Conservation (phyloP, 2,113 vertebrate species). For the Polypterus bichir region DNA sequence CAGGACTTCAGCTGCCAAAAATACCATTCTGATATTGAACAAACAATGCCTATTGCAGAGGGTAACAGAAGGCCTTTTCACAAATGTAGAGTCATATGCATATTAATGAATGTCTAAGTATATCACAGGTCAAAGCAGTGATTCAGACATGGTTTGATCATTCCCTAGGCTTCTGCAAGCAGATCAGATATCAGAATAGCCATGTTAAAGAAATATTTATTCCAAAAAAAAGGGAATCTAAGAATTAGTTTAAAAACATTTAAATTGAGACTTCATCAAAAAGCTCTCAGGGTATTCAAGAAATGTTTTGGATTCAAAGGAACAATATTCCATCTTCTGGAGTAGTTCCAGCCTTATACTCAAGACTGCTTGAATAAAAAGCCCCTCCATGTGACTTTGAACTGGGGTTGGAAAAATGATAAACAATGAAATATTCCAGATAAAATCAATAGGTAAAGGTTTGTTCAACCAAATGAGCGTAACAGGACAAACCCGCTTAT, state of each 20-base stretch:
- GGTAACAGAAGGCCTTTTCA: conserved; percentile 61
- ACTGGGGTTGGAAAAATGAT: no score
- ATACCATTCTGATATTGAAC: conserved; percentile 74
- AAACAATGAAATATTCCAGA: no score
- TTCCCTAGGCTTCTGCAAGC: conserved; percentile 75
- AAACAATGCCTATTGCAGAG: conserved; percentile 82
- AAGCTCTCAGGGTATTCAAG: no score
- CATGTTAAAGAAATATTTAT: conserved; percentile 93
- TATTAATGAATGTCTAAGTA: conserved; percentile 73
- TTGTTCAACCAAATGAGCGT: no score
- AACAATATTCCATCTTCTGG: no score
- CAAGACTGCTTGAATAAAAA: no score
- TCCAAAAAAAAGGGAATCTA: conserved; percentile 32
- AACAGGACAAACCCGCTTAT: no score
- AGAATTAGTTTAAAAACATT: neutral
- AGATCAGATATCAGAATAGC: conserved; percentile 56
- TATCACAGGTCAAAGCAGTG: conserved; percentile 77
- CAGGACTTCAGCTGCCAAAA: conserved; percentile 67
- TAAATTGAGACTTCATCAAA: no score
- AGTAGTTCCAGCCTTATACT: no score
- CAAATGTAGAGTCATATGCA: conserved; percentile 63
- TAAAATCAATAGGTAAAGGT: no score
- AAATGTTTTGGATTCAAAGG: no score
- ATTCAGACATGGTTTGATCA: conserved; percentile 67
- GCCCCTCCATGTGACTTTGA: no score